Conservation (phyloP, 1,140 invertebrate genomes). For the Cherax quadricarinatus region DNA sequence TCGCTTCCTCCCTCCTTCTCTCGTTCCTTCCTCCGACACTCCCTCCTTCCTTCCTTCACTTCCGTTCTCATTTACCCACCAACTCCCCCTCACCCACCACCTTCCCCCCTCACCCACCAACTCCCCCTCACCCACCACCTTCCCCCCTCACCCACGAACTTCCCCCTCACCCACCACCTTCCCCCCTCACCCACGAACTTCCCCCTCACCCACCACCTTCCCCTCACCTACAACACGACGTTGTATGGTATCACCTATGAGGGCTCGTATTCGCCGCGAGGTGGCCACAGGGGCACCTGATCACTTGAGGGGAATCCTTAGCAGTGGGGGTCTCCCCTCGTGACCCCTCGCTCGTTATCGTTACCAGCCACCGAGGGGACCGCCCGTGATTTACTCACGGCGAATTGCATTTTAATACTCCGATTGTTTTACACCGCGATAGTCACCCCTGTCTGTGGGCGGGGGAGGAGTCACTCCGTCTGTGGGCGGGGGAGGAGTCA, state of each 20-base stretch:
- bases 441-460: not conserved
- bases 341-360: conserved; percentile 43
- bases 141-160: not conserved
- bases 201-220: not conserved
- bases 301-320: not conserved
- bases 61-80: not conserved
- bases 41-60: not conserved
- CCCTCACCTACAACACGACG: not conserved
- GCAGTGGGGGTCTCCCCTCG: not conserved
- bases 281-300: not conserved
- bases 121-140: not conserved
- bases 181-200: not conserved
- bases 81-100: not conserved
- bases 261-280: not conserved
- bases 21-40: not conserved
- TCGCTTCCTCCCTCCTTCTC: not conserved
- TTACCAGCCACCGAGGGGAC: conserved; percentile 25
- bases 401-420: conserved; percentile 29
- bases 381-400: conserved; percentile 25
- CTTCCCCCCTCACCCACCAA: not conserved
- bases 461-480: not conserved
- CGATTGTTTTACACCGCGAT: conserved; percentile 25
- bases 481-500: not conserved
- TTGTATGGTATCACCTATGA: not conserved
- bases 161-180: not conserved